phyloP scores from a whole-genome alignment of 1,140 invertebrate genomes.

The Leptinotarsa undecemlineata region DNA sequence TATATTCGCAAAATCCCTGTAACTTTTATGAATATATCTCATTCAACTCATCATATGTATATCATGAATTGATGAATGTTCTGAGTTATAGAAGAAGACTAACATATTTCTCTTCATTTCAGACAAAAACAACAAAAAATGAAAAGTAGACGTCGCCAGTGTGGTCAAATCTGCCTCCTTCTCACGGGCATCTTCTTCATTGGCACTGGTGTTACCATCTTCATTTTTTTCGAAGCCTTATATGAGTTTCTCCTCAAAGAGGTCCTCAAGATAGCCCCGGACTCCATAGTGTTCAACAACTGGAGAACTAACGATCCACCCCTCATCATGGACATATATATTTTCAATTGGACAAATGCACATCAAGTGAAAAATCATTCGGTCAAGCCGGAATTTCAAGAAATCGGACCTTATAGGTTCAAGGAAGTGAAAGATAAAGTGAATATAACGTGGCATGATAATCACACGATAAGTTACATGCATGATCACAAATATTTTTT shows the following conservation, averaged over 20 bases:
- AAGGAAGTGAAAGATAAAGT: constrained; percentile 72
- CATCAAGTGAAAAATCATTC: constrained; percentile 57
- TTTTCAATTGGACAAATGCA: constrained; percentile 85
- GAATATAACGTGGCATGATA: constrained; percentile 68
- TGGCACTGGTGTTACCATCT: constrained; percentile 33
- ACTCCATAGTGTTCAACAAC: constrained; percentile 41
- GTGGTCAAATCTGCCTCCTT: constrained; percentile 35
- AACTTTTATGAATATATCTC: too few species aligned
- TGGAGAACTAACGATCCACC: constrained; percentile 50
- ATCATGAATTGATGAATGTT: too few species aligned
- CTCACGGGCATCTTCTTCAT: constrained; percentile 36
- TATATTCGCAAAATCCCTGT: too few species aligned
- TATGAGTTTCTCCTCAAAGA: constrained; percentile 39
- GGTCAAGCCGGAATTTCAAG: constrained; percentile 60
- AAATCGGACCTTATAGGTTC: constrained; percentile 74
- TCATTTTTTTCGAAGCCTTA: constrained; percentile 37
- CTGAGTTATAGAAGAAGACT: too few species aligned
- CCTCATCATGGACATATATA: constrained; percentile 66
- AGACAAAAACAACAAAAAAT: constrained; percentile 29
- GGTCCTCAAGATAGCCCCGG: constrained; percentile 34
- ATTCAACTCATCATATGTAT: too few species aligned
- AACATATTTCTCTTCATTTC: constrained; percentile 15
- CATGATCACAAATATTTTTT: constrained; percentile 78
- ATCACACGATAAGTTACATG: constrained; percentile 80
- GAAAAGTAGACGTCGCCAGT: constrained; percentile 32